Conservation (phyloP, 2,888 invertebrate species). For the Magallana nippona region DNA sequence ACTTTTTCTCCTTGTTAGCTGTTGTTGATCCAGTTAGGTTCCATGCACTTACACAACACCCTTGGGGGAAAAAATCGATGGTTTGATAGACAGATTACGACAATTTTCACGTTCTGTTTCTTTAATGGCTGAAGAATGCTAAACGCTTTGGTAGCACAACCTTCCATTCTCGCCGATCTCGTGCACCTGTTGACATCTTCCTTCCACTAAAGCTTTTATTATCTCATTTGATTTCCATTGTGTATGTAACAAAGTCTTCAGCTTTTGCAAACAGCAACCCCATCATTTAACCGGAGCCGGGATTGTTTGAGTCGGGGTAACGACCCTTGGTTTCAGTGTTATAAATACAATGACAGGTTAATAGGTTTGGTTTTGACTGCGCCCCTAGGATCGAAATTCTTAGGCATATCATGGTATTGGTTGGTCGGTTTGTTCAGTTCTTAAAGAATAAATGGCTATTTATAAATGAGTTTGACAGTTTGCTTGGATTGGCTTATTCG, state of each 20-base stretch:
- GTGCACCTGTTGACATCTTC: background rate
- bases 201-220: no score
- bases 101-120: background rate
- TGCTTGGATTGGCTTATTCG: no score
- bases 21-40: no score
- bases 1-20: no score
- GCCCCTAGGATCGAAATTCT: background rate
- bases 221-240: background rate
- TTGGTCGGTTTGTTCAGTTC: no score
- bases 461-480: no score
- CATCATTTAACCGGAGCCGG: constrained; percentile 1
- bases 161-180: background rate
- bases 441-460: no score
- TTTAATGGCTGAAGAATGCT: background rate
- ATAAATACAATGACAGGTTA: background rate
- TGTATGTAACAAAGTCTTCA: background rate
- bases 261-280: background rate
- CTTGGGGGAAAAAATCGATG: no score
- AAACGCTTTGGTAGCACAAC: background rate
- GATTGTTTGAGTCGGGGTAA: background rate
- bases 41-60: no score
- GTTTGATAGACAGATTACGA: no score
- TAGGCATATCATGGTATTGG: background rate
- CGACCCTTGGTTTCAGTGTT: background rate
- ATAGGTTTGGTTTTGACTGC: background rate